These are phyloP conservation scores for Oscheius sp. DNA, from an alignment of 2,888 invertebrate species.

Conservation along the genomic window DNA sequence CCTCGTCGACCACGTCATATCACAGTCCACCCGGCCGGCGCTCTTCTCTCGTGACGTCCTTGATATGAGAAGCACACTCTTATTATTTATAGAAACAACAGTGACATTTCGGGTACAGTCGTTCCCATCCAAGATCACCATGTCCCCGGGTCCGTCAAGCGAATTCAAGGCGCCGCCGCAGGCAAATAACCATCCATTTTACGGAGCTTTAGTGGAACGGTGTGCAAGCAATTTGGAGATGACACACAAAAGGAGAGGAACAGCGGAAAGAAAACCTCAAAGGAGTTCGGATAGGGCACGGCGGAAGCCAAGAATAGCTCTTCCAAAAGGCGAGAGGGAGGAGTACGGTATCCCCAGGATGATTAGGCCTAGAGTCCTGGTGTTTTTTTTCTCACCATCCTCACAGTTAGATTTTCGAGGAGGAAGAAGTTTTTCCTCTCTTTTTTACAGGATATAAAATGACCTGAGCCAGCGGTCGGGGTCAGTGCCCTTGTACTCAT, in stretches of 20 bases:
- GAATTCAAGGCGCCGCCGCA: too few species aligned
- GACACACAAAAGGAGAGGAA: not conserved
- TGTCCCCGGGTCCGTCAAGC: not conserved
- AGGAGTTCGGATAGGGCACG: not conserved
- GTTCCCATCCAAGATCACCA: conserved; percentile 4
- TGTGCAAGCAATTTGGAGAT: conserved; percentile 6
- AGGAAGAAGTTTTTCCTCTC: too few species aligned
- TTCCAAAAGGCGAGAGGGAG: too few species aligned
- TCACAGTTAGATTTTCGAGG: too few species aligned
- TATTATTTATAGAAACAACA: conserved; percentile 8
- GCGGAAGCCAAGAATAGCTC: conserved; percentile 11
- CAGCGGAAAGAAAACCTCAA: too few species aligned
- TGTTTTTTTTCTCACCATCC: too few species aligned
- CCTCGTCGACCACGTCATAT: not conserved
- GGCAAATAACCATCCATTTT: too few species aligned
- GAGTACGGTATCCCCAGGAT: too few species aligned
- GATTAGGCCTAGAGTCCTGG: too few species aligned
- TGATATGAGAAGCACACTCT: conserved; percentile 13
- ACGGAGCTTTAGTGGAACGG: not conserved
- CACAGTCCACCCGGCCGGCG: not conserved
- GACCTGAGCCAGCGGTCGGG: not conserved
- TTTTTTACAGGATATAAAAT: too few species aligned
- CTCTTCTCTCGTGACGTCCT: conserved; percentile 4
- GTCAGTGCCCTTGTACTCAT: not conserved
- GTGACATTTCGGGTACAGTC: not conserved